Evolutionary conservation across 2,113 vertebrate genomes (phyloP).

Genomic region (Pseudonaja textilis): DNA sequence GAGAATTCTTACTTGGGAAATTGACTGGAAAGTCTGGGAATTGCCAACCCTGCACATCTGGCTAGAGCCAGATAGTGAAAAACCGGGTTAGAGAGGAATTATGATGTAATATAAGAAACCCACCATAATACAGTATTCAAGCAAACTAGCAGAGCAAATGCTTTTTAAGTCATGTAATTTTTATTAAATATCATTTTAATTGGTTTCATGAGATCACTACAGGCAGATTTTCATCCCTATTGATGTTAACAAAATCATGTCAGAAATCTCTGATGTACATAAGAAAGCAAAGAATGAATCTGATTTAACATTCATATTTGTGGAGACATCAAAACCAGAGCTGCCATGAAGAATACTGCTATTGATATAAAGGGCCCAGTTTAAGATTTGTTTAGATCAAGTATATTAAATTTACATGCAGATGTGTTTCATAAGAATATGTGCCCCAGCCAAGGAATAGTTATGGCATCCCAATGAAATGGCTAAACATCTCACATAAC

Average conservation of each 20-base stretch:
- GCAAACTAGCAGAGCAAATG: neutral
- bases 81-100: neutral
- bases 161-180: neutral
- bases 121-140: neutral
- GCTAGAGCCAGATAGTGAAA: neutral
- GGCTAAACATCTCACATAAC: slow-evolving; percentile 21
- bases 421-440: slow-evolving; percentile 11
- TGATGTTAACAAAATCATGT: neutral
- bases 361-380: slow-evolving; percentile 5
- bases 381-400: neutral
- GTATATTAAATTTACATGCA: slow-evolving; percentile 12
- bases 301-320: neutral
- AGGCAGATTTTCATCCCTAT: neutral
- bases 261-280: neutral
- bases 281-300: neutral
- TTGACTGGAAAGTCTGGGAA: neutral
- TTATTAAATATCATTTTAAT: neutral
- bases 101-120: neutral
- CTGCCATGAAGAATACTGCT: slow-evolving; percentile 15
- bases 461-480: slow-evolving; percentile 37
- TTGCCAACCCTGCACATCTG: neutral
- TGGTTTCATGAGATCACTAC: neutral
- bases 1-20: neutral
- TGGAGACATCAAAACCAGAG: neutral
- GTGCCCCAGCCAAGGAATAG: slow-evolving; percentile 18